Conservation (phyloP, 2,797 vertebrate genomes). For the Xenentodon cancila region DNA sequence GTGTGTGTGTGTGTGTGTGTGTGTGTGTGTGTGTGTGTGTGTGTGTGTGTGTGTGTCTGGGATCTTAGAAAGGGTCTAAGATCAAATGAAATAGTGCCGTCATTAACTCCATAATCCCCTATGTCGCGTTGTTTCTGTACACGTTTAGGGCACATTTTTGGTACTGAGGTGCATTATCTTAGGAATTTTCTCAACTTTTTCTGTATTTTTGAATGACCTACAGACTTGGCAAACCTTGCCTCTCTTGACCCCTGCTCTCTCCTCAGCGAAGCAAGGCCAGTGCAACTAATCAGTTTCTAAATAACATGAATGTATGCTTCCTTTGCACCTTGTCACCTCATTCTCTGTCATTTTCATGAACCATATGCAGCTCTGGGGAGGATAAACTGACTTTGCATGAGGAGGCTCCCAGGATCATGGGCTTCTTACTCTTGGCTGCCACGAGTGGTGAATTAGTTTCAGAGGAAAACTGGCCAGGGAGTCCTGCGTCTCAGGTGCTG, state of each 20-base stretch:
- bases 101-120: not conserved
- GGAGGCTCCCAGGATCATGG: conserved; percentile 65
- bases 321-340: conserved; percentile 1
- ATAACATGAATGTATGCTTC: not conserved
- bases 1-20: no score
- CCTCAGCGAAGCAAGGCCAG: no score
- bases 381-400: conserved; percentile 56
- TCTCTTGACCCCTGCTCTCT: no score
- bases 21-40: no score
- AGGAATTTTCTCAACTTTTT: no score
- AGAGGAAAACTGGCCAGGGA: conserved; percentile 21
- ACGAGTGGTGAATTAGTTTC: conserved; percentile 18
- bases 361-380: conserved; percentile 41
- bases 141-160: no score
- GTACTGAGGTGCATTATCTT: no score
- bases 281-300: no score
- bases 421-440: conserved; percentile 49
- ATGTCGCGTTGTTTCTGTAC: no score
- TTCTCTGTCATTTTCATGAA: conserved; percentile 45
- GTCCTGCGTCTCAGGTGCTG: conserved; percentile 69
- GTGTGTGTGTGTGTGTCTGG: no score
- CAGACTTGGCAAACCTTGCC: no score
- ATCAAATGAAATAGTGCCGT: conserved; percentile 29
- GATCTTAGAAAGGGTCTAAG: conserved; percentile 8
- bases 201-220: no score